Conservation (phyloP, 2,888 invertebrate genomes). For the Cephus nigrinus region DNA sequence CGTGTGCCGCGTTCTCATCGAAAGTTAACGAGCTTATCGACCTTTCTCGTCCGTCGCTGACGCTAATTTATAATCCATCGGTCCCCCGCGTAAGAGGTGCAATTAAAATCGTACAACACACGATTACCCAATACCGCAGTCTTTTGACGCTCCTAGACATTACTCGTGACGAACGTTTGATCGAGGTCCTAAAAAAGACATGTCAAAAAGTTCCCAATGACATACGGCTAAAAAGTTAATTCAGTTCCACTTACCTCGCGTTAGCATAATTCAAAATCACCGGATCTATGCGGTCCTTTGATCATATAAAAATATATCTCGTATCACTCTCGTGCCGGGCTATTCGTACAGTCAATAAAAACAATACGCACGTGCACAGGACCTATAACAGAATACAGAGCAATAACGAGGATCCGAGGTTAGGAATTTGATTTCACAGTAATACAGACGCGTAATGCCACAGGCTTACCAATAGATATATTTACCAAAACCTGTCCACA, state of each 20-base stretch:
- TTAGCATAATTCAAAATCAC: not conserved
- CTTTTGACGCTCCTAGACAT: not conserved
- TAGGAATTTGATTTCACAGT: not conserved
- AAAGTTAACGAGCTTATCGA: slow-evolving; percentile 13
- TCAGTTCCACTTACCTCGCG: not conserved
- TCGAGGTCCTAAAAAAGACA: not conserved
- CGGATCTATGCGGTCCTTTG: not conserved
- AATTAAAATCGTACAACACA: not conserved
- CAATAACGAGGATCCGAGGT: not conserved
- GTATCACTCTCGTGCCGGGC: not conserved
- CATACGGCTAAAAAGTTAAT: not conserved
- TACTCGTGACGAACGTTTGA: not conserved
- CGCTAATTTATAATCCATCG: not conserved
- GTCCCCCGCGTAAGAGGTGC: not conserved
- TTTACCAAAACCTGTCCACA: slow-evolving; percentile 7
- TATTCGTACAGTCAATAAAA: not conserved
- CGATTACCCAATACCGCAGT: not conserved
- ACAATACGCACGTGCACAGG: not conserved
- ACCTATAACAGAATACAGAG: not conserved
- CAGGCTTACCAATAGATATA: not conserved
- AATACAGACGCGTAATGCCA: not conserved
- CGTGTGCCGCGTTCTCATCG: slow-evolving; percentile 7
- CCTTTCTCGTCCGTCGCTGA: not conserved
- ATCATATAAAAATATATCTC: not conserved
- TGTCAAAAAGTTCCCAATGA: not conserved